Evolutionary conservation across 2,888 invertebrate species (phyloP), one percentile per base, ranked within the genome.

Genomic region (Halictus ligatus): DNA sequence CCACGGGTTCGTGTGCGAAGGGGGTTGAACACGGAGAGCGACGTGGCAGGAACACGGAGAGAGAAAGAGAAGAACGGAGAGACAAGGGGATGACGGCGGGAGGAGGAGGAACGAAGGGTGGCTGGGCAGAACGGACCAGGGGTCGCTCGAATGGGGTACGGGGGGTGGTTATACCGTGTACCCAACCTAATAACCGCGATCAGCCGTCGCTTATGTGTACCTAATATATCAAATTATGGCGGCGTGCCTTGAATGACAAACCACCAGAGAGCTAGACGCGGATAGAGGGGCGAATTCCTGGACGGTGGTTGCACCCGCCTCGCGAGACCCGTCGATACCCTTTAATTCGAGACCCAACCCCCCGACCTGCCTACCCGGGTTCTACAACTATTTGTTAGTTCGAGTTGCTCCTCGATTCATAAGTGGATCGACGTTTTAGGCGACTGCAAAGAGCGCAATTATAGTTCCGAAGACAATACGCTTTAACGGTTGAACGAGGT

Each of bases 171-270:
- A 91, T 89, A 91, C 91, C 91, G 90, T 91, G 91, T 93, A 92
- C 91, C 91, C 94, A 94, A 94, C 94, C 94, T 94, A 94, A 95
- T 95, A 95, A 94, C 93, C 93, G 92, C 94, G 94, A 95, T 94
- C 94, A 95, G 94, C 93, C 94, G 93, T 93, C 94, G 94, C 93
- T 94, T 94, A 94, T 94, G 94, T 94, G 93, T 94, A 92, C 93
- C 92, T 94, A 94, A 94, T 94, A 93, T 93, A 94, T 94, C 93
- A 92, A 94, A 95, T 95, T 95, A 94, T 93, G 91, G 90, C 91
- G 89, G 89, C 93, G 94, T 94, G 94, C 92, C 88, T 89, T 87
- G 94, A 94, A 94, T 94, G 92, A 93, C 89, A 90, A 91, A 91
- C 90, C 89, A 82, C 87, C 78, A 10, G 79, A 73, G 79, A 75